These are phyloP conservation scores for Brachystomella parvula DNA, from an alignment of 1,140 invertebrate genomes.

Conservation along the genomic window DNA sequence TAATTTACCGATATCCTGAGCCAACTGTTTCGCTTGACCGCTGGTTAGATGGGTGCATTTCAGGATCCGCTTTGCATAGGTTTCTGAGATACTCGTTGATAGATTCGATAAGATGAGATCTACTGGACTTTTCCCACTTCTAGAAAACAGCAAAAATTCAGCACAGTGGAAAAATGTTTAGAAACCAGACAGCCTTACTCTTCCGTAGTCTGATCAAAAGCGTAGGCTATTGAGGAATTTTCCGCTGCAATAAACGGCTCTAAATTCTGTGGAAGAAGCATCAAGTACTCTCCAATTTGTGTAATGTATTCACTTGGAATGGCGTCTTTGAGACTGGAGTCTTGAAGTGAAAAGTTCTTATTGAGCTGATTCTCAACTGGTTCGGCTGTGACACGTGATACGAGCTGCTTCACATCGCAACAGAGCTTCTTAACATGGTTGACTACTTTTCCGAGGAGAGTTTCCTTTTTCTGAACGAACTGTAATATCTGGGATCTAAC, in stretches of 20 bases:
- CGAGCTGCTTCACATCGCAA: slow-evolving; percentile 28
- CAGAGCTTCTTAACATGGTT: slow-evolving; percentile 32
- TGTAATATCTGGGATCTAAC: slow-evolving; percentile 24
- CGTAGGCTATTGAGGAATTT: slow-evolving; percentile 31
- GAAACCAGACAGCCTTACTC: slow-evolving; percentile 27
- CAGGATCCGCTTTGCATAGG: slow-evolving; percentile 28
- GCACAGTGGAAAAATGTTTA: background rate
- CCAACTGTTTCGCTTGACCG: slow-evolving; percentile 35
- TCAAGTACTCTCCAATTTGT: slow-evolving; percentile 34
- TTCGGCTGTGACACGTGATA: slow-evolving; percentile 31
- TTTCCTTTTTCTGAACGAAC: slow-evolving; percentile 37
- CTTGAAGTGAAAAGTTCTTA: slow-evolving; percentile 28
- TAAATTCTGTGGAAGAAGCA: slow-evolving; percentile 36
- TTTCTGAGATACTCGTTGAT: slow-evolving; percentile 29
- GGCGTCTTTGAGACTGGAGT: slow-evolving; percentile 33
- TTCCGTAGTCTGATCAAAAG: slow-evolving; percentile 32
- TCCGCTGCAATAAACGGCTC: slow-evolving; percentile 35
- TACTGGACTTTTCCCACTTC: slow-evolving; percentile 28
- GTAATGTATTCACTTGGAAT: slow-evolving; percentile 38
- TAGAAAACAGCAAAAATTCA: slow-evolving; percentile 9
- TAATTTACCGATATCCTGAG: slow-evolving; percentile 36
- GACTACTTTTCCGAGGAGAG: slow-evolving; percentile 22
- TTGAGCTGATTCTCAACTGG: slow-evolving; percentile 28
- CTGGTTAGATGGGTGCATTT: slow-evolving; percentile 25
- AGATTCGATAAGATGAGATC: slow-evolving; percentile 35